Base-by-base conservation (phyloP, 2,888 invertebrate species). In the Hermodice carunculata region DNA sequence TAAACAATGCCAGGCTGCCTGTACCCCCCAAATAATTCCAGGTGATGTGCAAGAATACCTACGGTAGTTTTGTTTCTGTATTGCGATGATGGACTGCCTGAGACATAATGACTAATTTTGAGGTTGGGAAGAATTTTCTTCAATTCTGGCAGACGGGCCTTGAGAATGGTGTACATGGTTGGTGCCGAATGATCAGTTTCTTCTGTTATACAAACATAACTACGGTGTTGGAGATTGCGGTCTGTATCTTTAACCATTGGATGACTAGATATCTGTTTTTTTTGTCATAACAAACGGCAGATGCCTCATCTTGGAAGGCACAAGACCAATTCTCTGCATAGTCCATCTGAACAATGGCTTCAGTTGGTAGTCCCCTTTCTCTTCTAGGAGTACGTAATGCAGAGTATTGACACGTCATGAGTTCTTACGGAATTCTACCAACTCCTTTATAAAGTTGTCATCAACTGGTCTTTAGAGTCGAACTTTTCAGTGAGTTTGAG, bases 341-440 rank as follows among this genome's bases (percentile, higher is more conserved):
- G 91, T 91, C 76, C 94, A 88, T 49, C 17, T 32, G 31, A 34
- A 52, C 11, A 32, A 22, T 32, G 3, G 22, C 31, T 14, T 52
- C 52, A 14, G 11, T 37, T 8, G 4, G 19, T 17, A 22, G 31
- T 3, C 29, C 19, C 3, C 31, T 14, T 8, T 6, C 3, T 11
- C 8, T 8, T 31, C 29, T 52, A 3, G 22, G 32, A 19, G 11
- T 14, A 8, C n/a, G 31, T 3, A 52, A 6, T 34, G 31, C 32
- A 3, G 8, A 3, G 22, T 14, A 32, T 52, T 52, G 14, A 52
- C 29, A 11, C 52, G 5, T 8, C 14, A 14, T 17, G 3, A 29
- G 19, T 52, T 31, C 22, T 29, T 14, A 11, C 52, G 6, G 14
- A 52, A 19, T 14, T 11, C 34, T 19, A 8, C 19, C 34, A 52